A percentile compares a stretch with the other conserved stretches of the same genome.
These are phyloP conservation scores for Diploptera punctata DNA, from an alignment of 2,888 invertebrate species.

Conservation along the genomic window DNA sequence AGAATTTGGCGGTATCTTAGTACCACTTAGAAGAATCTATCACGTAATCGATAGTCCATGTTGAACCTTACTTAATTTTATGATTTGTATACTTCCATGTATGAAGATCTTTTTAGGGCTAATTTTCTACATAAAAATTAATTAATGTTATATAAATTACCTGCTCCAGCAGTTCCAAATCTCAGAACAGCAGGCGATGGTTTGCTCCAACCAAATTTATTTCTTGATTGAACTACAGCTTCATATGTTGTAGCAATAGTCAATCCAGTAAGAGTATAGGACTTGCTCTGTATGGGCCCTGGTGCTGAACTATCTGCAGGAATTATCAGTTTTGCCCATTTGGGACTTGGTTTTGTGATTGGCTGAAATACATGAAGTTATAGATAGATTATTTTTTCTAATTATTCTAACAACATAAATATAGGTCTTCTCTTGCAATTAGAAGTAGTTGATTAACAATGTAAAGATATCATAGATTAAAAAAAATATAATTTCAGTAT, in stretches of 20 bases:
- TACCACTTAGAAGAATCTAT: background rate
- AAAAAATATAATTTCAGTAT: no score
- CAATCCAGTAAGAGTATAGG: constrained; percentile 76
- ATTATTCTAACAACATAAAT: no score
- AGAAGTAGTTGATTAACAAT: no score
- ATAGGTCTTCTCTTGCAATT: no score
- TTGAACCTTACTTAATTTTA: no score
- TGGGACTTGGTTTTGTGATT: background rate
- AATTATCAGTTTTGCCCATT: constrained; percentile 74
- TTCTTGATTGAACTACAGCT: constrained; percentile 78
- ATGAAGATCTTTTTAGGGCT: background rate
- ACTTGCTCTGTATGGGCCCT: constrained; percentile 79
- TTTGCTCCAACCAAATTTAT: constrained; percentile 86
- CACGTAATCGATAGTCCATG: no score
- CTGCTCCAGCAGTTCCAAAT: constrained; percentile 78
- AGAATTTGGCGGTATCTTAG: no score
- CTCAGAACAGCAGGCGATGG: constrained; percentile 74
- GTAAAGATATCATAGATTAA: no score
- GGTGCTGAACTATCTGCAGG: constrained; percentile 65
- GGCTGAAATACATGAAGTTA: background rate
- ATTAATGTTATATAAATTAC: constrained; percentile 55
- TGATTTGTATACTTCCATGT: background rate
- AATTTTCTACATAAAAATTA: constrained; percentile 12
- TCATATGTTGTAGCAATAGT: constrained; percentile 78
- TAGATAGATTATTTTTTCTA: no score